Conservation (phyloP, 2,797 vertebrate species). For the Tadarida brasiliensis region DNA sequence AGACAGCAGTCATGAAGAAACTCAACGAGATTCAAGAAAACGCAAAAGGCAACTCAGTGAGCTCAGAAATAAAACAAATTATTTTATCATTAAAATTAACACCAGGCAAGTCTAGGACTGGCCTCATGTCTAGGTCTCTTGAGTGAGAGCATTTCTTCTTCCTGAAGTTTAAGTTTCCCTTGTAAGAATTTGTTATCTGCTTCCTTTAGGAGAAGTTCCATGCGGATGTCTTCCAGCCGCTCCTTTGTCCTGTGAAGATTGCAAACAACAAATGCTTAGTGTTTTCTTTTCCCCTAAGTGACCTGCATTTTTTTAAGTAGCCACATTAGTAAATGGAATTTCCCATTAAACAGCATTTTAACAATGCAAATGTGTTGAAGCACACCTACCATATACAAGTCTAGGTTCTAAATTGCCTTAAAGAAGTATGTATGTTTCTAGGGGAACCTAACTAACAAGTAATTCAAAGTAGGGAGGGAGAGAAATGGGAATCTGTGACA, state of each 20-base stretch:
- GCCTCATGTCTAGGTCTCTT: not conserved
- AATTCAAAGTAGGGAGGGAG: not conserved
- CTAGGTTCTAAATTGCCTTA: not conserved
- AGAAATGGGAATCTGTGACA: not conserved
- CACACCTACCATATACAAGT: no score
- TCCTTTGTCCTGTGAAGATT: conserved; percentile 82
- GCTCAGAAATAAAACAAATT: not conserved
- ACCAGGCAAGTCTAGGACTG: not conserved
- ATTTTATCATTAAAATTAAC: not conserved
- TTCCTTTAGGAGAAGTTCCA: not conserved
- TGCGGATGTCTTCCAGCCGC: not conserved
- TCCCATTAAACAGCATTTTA: not conserved
- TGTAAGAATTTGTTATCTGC: no score
- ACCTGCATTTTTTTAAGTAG: not conserved
- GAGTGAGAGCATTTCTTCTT: no score
- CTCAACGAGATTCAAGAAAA: not conserved
- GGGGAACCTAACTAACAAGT: not conserved
- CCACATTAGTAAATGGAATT: not conserved
- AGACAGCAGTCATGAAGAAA: not conserved
- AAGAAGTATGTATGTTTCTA: not conserved
- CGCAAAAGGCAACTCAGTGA: not conserved
- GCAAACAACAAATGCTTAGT: not conserved
- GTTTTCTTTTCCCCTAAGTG: not conserved
- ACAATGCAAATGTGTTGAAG: not conserved
- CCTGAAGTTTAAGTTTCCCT: no score